A percentile compares a stretch with the other conserved stretches of the same genome.
phyloP scores from a whole-genome alignment of 1,140 invertebrate genomes.

The Hylaeus volcanicus region DNA sequence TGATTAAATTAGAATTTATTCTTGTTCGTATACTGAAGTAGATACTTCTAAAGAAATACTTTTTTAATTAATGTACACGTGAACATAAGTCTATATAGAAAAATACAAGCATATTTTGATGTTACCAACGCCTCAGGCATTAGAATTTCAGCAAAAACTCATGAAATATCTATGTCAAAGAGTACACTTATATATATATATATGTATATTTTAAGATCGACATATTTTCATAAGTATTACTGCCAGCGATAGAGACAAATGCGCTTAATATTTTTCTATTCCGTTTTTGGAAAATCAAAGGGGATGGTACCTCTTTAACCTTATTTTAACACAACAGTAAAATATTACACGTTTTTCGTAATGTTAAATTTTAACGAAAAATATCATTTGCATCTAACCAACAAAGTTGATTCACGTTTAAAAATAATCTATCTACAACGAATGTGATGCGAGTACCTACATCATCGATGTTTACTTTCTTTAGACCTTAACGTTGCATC shows the following conservation, averaged over 20 bases:
- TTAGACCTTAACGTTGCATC: not conserved
- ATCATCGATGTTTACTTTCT: conserved; percentile 18
- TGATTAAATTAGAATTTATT: conserved; percentile 7
- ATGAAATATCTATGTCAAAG: conserved; percentile 10
- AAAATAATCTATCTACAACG: conserved; percentile 16
- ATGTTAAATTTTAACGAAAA: conserved; percentile 16
- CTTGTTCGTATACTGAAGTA: not conserved
- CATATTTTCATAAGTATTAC: conserved; percentile 65
- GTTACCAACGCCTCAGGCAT: conserved; percentile 57
- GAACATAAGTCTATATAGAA: conserved; percentile 36
- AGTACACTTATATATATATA: conserved; percentile 50
- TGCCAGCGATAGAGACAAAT: conserved; percentile 58
- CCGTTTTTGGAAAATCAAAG: conserved; percentile 50
- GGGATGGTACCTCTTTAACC: conserved; percentile 23
- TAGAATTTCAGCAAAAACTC: conserved; percentile 31
- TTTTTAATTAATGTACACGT: conserved; percentile 19
- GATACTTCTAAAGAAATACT: conserved; percentile 6
- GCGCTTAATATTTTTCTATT: conserved; percentile 67
- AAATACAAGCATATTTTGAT: conserved; percentile 38
- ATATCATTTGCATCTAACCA: conserved; percentile 31
- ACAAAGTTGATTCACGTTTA: not conserved
- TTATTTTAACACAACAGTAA: conserved; percentile 50
- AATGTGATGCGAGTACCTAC: conserved; percentile 26
- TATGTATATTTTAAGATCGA: conserved; percentile 61
- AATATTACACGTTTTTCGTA: conserved; percentile 37